Conservation (phyloP, 2,113 vertebrate genomes). For the Illadopsis cleaveri region DNA sequence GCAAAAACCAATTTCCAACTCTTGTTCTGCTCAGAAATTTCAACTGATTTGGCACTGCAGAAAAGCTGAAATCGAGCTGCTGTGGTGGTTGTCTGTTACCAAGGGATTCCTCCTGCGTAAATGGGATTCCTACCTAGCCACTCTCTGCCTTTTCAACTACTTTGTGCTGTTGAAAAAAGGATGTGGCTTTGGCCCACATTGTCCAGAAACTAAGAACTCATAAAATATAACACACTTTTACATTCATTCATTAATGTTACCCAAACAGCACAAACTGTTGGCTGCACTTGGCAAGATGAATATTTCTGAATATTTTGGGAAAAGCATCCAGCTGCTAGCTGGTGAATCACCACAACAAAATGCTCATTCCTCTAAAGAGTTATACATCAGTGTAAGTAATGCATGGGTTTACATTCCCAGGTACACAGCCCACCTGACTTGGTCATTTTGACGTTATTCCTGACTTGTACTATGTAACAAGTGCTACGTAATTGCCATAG, state of each 20-base stretch:
- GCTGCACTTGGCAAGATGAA: background rate
- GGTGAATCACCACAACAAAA: conserved; percentile 28
- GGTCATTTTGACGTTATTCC: background rate
- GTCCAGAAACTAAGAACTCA: background rate
- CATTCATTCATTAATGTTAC: background rate
- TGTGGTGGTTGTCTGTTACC: background rate
- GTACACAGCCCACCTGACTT: background rate
- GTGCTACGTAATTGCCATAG: background rate
- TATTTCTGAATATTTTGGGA: conserved; percentile 14
- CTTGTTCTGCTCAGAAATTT: background rate
- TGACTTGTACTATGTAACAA: background rate
- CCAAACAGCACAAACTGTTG: background rate
- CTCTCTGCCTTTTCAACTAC: background rate
- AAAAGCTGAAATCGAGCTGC: background rate
- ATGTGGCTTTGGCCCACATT: background rate
- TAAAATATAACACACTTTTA: background rate
- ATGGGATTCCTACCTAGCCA: background rate
- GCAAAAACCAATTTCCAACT: background rate
- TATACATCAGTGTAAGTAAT: background rate
- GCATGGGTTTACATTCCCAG: background rate
- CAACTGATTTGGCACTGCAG: background rate
- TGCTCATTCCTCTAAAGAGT: background rate
- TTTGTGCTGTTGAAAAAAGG: background rate
- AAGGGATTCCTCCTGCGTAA: background rate
- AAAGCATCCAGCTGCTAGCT: conserved; percentile 30